Evolutionary conservation across 1,140 invertebrate species (phyloP).

Genomic region (Drosophila aff.): DNA sequence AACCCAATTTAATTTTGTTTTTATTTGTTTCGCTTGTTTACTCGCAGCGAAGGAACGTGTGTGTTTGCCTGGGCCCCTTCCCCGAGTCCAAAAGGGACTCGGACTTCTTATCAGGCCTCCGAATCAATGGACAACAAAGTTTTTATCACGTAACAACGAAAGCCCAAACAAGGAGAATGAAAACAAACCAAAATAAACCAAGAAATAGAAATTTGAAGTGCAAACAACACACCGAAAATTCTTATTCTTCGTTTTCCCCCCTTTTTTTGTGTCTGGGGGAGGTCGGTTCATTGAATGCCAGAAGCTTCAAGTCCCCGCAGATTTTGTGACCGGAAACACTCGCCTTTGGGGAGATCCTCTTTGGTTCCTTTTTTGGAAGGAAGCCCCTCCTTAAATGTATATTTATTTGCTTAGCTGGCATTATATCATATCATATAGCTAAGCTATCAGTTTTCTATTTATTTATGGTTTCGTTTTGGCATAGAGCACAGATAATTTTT

Average conservation of each 20-base stretch:
- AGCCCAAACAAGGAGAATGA: constrained; percentile 42
- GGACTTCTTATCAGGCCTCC: constrained; percentile 58
- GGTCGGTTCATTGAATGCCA: constrained; percentile 8
- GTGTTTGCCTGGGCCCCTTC: neutral
- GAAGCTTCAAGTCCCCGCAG: constrained; percentile 1
- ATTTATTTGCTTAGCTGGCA: neutral
- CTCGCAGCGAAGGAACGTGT: constrained; percentile 52
- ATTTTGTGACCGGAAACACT: neutral
- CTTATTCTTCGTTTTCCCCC: neutral
- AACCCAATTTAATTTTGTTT: constrained; percentile 80
- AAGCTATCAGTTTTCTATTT: neutral
- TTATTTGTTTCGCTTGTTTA: constrained; percentile 79
- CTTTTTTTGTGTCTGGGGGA: neutral
- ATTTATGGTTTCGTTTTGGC: neutral
- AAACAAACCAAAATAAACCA: constrained; percentile 11
- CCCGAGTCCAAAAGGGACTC: constrained; percentile 6
- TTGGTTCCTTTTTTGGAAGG: neutral
- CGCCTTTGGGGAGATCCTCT: neutral
- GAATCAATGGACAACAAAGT: constrained; percentile 63
- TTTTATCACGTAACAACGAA: constrained; percentile 69
- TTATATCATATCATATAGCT: neutral
- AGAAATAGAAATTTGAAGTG: constrained; percentile 47
- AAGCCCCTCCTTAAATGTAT: neutral
- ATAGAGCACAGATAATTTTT: neutral
- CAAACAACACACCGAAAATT: constrained; percentile 27